phyloP scores from a whole-genome alignment of 2,797 vertebrate species.

The Gadopsis bispinosus region DNA sequence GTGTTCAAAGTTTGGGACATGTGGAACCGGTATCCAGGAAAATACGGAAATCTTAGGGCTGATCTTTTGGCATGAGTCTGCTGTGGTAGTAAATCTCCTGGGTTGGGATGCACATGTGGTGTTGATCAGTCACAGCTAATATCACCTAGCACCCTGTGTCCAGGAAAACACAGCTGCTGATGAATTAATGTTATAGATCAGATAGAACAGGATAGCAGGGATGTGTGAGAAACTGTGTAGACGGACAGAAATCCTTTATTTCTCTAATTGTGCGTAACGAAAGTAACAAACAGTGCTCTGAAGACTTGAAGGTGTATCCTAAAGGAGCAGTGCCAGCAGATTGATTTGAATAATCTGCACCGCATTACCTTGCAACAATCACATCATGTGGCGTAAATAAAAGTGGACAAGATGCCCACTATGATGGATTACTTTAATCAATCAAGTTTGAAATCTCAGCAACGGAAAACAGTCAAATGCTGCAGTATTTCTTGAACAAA shows the following conservation, averaged over 20 bases:
- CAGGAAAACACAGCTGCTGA: constrained; percentile 77
- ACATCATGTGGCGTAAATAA: constrained; percentile 7
- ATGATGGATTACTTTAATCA: constrained; percentile 20
- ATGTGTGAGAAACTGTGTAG: constrained; percentile 22
- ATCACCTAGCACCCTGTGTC: constrained; percentile 70
- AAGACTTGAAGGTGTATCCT: neutral
- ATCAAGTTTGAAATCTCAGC: neutral
- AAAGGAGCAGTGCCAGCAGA: neutral
- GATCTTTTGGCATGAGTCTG: constrained; percentile 52
- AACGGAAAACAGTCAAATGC: neutral
- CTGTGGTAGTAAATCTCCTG: constrained; percentile 63
- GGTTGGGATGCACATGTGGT: constrained; percentile 72
- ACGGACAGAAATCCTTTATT: neutral
- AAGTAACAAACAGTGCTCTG: neutral
- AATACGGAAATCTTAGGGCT: constrained; percentile 37
- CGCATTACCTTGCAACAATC: neutral
- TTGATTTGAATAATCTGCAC: constrained; percentile 2
- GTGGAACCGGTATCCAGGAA: constrained; percentile 23
- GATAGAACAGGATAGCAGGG: constrained; percentile 19
- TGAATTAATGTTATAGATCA: constrained; percentile 66
- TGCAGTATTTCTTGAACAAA: neutral
- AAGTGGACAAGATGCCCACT: constrained; percentile 4
- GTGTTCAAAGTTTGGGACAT: constrained; percentile 20
- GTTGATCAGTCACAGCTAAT: constrained; percentile 81
- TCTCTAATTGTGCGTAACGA: constrained; percentile 5